Percentiles rank a stretch among this genome's conserved stretches.
Conservation (phyloP, 2,888 invertebrate species). For the Mycalesis mineus region DNA sequence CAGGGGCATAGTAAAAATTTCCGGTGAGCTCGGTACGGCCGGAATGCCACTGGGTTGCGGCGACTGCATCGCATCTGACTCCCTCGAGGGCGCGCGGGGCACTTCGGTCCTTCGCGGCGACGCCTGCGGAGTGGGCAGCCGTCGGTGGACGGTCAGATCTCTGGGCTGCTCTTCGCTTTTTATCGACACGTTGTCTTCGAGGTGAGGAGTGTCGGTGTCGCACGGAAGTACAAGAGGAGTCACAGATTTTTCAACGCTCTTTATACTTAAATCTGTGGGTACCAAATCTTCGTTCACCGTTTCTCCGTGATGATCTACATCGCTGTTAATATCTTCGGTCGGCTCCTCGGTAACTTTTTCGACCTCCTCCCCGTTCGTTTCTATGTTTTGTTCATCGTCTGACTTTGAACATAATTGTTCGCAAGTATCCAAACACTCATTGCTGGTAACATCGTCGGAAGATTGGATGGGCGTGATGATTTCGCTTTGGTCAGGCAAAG, state of each 20-base stretch:
- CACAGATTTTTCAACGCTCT: conserved; percentile 51
- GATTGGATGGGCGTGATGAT: conserved; percentile 38
- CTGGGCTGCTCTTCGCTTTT: conserved; percentile 78
- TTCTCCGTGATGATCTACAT: conserved; percentile 37
- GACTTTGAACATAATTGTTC: conserved; percentile 23
- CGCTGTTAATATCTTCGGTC: conserved; percentile 20
- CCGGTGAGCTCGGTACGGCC: conserved; percentile 83
- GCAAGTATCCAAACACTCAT: conserved; percentile 28
- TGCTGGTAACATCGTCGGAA: conserved; percentile 28
- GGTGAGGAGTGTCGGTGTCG: conserved; percentile 45
- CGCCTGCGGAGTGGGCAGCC: conserved; percentile 60
- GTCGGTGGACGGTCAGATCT: conserved; percentile 79
- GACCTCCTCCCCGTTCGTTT: conserved; percentile 29
- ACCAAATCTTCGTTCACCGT: conserved; percentile 58
- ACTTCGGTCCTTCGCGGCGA: conserved; percentile 69
- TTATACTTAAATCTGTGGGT: conserved; percentile 79
- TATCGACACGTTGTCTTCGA: conserved; percentile 57
- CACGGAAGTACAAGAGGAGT: conserved; percentile 38
- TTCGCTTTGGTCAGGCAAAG: conserved; percentile 50
- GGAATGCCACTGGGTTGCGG: conserved; percentile 85
- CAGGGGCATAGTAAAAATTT: conserved; percentile 76
- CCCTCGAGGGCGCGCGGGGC: conserved; percentile 81
- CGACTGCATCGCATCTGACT: conserved; percentile 85
- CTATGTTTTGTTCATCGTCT: conserved; percentile 19
- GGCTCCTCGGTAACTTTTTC: conserved; percentile 25